A percentile compares a stretch with the other conserved stretches of the same genome.
Conservation (phyloP, 2,888 invertebrate species). For the Chymomyza procnemis region DNA sequence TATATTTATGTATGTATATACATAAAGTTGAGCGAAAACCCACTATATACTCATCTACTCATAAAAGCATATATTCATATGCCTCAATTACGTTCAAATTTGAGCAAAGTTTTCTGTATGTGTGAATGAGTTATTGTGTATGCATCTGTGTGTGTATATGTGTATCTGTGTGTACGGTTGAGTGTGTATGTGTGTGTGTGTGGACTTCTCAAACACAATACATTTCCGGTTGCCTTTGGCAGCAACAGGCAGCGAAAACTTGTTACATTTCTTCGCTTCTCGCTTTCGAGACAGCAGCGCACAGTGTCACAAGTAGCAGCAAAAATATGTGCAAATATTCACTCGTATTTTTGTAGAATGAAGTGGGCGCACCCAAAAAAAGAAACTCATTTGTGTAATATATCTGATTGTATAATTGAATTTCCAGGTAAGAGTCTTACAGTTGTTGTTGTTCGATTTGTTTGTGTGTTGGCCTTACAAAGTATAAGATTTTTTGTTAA, state of each 20-base stretch:
- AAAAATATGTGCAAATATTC: too few species aligned
- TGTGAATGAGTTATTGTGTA: not conserved
- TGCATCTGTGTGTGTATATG: not conserved
- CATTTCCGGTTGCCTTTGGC: not conserved
- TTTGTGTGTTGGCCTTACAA: too few species aligned
- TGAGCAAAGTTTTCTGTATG: not conserved
- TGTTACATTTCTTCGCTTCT: not conserved
- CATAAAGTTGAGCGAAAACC: not conserved
- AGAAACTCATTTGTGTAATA: too few species aligned
- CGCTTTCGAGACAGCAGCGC: not conserved
- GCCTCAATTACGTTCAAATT: not conserved
- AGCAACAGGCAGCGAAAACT: not conserved
- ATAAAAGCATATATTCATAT: not conserved
- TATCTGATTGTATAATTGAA: too few species aligned
- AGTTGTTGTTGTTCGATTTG: too few species aligned
- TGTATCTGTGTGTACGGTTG: too few species aligned
- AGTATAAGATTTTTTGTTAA: too few species aligned
- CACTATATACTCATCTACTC: not conserved
- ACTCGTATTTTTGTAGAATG: too few species aligned
- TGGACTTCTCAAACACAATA: not conserved
- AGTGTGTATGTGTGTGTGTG: slow-evolving; percentile 1
- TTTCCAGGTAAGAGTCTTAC: too few species aligned
- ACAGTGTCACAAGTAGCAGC: too few species aligned
- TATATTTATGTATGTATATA: not conserved
- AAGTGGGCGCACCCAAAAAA: too few species aligned